phyloP scores from a whole-genome alignment of 2,888 invertebrate species.

The Tiliacea citrago region DNA sequence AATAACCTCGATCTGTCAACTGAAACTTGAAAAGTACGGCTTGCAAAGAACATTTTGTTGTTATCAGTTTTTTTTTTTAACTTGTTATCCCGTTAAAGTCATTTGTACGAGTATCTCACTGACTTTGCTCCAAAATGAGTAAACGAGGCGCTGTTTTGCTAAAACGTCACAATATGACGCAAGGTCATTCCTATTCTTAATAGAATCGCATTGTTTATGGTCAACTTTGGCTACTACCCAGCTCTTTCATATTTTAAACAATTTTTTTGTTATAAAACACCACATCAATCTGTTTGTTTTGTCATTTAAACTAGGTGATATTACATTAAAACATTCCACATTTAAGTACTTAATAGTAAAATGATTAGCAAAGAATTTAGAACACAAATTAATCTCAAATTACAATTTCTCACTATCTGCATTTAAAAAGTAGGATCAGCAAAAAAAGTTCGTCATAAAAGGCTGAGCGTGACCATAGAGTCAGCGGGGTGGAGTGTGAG shows the following conservation, averaged over 20 bases:
- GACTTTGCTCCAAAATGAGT: too few relatives aligned
- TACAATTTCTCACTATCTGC: slow-evolving; percentile 26
- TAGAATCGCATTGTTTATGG: too few relatives aligned
- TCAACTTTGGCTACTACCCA: slow-evolving; percentile 54
- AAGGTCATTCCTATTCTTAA: too few relatives aligned
- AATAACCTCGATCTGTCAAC: too few relatives aligned
- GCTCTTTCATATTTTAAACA: slow-evolving; percentile 37
- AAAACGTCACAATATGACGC: too few relatives aligned
- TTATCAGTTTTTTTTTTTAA: too few relatives aligned
- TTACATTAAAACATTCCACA: not conserved
- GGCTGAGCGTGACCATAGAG: slow-evolving; percentile 78
- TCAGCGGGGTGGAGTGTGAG: slow-evolving; percentile 84
- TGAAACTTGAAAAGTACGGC: too few relatives aligned
- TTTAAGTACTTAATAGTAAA: not conserved
- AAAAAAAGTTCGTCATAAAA: slow-evolving; percentile 77
- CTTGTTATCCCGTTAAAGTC: too few relatives aligned
- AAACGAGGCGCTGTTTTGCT: too few relatives aligned
- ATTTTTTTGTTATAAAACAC: not conserved
- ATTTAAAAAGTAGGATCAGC: slow-evolving; percentile 22
- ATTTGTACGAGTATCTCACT: too few relatives aligned
- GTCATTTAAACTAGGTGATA: not conserved
- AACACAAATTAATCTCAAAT: not conserved
- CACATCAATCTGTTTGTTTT: slow-evolving; percentile 1
- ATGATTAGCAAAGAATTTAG: not conserved
- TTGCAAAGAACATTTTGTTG: too few relatives aligned